Evolutionary conservation across 2,888 invertebrate genomes (phyloP).

Genomic region (Cephus runcator): DNA sequence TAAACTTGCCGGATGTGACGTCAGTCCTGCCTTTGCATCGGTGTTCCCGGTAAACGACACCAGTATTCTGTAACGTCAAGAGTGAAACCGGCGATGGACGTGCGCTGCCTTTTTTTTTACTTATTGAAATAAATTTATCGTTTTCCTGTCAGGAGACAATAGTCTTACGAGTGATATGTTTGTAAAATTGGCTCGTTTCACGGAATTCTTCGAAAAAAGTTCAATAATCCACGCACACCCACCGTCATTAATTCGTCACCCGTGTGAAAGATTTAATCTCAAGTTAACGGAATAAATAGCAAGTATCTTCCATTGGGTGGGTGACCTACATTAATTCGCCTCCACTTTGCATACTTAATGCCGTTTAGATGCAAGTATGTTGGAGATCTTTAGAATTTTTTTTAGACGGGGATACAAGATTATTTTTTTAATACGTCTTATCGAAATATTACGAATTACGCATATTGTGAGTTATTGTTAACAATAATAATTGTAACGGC

Average conservation of each 20-base stretch:
- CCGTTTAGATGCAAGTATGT: not conserved
- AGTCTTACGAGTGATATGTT: no score
- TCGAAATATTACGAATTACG: not conserved
- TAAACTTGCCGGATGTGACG: not conserved
- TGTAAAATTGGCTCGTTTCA: no score
- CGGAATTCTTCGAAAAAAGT: no score
- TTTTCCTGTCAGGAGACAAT: no score
- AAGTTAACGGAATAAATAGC: not conserved
- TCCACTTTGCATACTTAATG: not conserved
- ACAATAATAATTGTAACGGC: not conserved
- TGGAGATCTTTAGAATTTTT: not conserved
- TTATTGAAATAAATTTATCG: no score
- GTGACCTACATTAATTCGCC: not conserved
- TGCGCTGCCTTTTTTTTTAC: not conserved
- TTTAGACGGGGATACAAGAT: not conserved
- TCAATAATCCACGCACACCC: no score
- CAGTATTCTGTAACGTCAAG: not conserved
- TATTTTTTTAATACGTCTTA: not conserved
- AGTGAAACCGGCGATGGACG: not conserved
- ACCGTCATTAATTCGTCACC: not conserved
- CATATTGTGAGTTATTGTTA: not conserved
- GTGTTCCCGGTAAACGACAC: not conserved
- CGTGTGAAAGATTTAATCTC: no score
- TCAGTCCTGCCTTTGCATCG: not conserved
- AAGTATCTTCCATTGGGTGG: not conserved